Base-by-base conservation (phyloP, 2,888 invertebrate species). In the Epistrophella euchroma region DNA sequence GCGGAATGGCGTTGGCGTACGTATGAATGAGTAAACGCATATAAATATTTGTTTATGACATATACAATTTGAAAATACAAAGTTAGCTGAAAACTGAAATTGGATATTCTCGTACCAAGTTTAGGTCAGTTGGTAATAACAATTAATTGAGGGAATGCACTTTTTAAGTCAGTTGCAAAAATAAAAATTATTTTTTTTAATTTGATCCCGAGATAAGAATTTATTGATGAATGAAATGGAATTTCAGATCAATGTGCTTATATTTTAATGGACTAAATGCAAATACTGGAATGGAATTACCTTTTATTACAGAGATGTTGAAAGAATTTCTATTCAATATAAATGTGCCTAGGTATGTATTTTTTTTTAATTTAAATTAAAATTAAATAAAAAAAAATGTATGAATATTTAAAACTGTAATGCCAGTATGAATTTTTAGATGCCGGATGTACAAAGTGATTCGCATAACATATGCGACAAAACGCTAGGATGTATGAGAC, bases 121-220 rank as follows among this genome's bases (percentile, higher is more conserved):
- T 66, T 50, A 66, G 66, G 47, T 66, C 66, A 66, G 50, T 66
- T 66, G 66, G 66, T 47, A 50, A 32, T 35, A 68, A 68, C 37
- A 68, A 37, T 68, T 52, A 68, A 52, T 68, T 52, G 52, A 68
- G 37, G 15, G 37, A 66, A 68, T 68, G 68, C 19, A 68, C 22
- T 52, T 68, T 68, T 62, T 62, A 28, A 62, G 40, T 45, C 62
- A 62, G 25, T 22, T 43, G 40, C 40, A 43, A n/a, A 62, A 43
- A 45, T 43, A 62, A 43, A 17, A n/a, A 25, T 50, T 19, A 7
- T 35, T n/a, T 37, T 17, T 58, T 58, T 58, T 5, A 50, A 66
- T 50, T 50, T 47, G 50, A 66, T 66, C 50, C 4, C 28, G 19
- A 32, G 32, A 66, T 50, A 50, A 50, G 50, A 47, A 47, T 15